Evolutionary conservation across 1,140 invertebrate genomes (phyloP), one percentile per base, ranked within the genome.

Genomic region (Tribolium castaneum): DNA sequence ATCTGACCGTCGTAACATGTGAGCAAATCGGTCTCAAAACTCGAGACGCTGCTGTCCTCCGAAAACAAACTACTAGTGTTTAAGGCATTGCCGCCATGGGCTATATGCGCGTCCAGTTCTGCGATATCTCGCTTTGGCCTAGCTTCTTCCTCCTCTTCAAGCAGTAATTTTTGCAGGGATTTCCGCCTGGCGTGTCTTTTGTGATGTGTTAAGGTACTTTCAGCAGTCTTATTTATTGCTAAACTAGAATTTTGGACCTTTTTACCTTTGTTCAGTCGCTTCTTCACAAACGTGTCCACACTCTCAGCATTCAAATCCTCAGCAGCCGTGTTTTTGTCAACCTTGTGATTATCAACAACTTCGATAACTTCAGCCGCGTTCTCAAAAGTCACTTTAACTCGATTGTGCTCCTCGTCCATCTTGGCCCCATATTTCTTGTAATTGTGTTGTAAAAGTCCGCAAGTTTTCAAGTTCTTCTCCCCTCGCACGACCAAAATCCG

Each of bases 401-500:
- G 90, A 14, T 89, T 89, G 82, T 92, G 88, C 39, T 91, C 93
- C 75, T 90, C 87, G 45, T 89, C 87, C 75, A 89, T 85, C 35
- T 89, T 88, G 35, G 88, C 86, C 52, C 88, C 88, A 80, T 88
- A 84, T 83, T 92, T 93, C 80, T 92, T 90, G 82, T 89, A 88
- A 83, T 91, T 90, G 78, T 92, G 91, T 76, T 95, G 92, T 76
- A 94, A 86, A 75, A 95, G 87, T 1, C 92, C 93, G 87, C 94
- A 96, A 3, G 93, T 94, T 76, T 92, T 89, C 13, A 96, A 86
- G 84, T 92, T 92, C 77, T 90, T 91, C 78, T 94, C 92, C 2
- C 93, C 94, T 88, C 93, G 92, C 0, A 95, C 93, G 1, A 95
- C 92, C 76, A 95, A 87, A 82, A 96, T 92, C 71, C 93, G 91